Percentiles rank a stretch among this genome's conserved stretches.
Conservation (phyloP, 2,113 vertebrate genomes). For the Monopterus albus region DNA sequence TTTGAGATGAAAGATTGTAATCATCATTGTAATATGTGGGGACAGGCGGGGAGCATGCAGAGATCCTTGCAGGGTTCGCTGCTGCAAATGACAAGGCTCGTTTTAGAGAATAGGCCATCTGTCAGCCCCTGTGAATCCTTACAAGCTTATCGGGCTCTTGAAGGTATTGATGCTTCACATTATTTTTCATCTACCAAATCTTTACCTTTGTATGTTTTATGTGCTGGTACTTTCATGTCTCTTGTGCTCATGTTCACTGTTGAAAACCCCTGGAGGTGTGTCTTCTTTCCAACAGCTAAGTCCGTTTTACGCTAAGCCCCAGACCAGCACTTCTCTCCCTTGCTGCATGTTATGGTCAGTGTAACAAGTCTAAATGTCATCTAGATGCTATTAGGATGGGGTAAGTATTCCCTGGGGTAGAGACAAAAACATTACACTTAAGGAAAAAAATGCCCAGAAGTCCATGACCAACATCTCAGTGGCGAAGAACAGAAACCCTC, state of each 20-base stretch:
- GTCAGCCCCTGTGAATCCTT: constrained; percentile 14
- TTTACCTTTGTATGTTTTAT: constrained; percentile 9
- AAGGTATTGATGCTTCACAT: constrained; percentile 6
- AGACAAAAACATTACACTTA: constrained; percentile 31
- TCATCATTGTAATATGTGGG: constrained; percentile 23
- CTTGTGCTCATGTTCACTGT: constrained; percentile 10
- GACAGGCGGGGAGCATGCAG: constrained; percentile 4
- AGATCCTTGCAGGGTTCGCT: background rate
- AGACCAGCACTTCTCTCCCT: constrained; percentile 38
- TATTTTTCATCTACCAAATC: constrained; percentile 13
- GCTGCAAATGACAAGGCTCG: constrained; percentile 32
- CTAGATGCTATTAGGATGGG: constrained; percentile 33
- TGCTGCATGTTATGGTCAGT: constrained; percentile 24
- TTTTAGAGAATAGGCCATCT: constrained; percentile 10
- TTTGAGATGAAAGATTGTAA: constrained; percentile 36
- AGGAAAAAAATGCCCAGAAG: constrained; percentile 1
- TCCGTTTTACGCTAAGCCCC: constrained; percentile 33
- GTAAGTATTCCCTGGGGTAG: constrained; percentile 34
- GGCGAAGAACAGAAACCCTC: constrained; percentile 2
- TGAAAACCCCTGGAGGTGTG: constrained; percentile 26
- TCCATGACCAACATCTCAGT: background rate
- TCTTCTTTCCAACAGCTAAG: constrained; percentile 3
- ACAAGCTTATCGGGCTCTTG: constrained; percentile 23
- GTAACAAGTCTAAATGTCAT: constrained; percentile 52
- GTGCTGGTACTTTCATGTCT: constrained; percentile 12